Conservation (phyloP, 2,888 invertebrate genomes). For the Aelia acuminata region DNA sequence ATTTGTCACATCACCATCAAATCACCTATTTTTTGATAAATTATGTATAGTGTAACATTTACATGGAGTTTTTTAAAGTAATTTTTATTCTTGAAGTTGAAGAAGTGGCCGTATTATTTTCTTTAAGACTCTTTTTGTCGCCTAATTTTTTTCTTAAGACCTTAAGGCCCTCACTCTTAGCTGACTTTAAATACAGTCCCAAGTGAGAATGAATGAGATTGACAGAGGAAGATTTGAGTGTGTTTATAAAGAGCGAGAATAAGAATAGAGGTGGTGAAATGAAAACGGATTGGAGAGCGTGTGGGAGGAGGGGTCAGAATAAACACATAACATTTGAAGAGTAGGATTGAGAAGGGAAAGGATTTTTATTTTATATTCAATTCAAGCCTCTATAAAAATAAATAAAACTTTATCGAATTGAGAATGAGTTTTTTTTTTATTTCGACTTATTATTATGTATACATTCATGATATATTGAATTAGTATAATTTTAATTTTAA, state of each 20-base stretch:
- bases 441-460: background rate
- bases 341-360: background rate
- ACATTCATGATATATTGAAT: background rate
- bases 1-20: too few species aligned
- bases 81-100: too few species aligned
- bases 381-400: background rate
- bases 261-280: constrained; percentile 16
- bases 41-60: too few species aligned
- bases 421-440: background rate
- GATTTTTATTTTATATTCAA: background rate
- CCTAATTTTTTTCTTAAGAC: background rate
- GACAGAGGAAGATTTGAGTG: constrained; percentile 7
- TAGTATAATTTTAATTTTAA: background rate
- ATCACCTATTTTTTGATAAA: too few species aligned
- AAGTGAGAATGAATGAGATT: background rate
- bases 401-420: background rate
- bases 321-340: constrained; percentile 30
- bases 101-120: too few species aligned
- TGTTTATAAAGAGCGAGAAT: constrained; percentile 15
- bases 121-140: background rate
- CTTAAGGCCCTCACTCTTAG: background rate
- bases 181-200: background rate
- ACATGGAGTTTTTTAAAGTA: too few species aligned
- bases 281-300: constrained; percentile 10
- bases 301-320: background rate